Base-by-base conservation (phyloP, 1,140 invertebrate species). In the Apis florea region DNA sequence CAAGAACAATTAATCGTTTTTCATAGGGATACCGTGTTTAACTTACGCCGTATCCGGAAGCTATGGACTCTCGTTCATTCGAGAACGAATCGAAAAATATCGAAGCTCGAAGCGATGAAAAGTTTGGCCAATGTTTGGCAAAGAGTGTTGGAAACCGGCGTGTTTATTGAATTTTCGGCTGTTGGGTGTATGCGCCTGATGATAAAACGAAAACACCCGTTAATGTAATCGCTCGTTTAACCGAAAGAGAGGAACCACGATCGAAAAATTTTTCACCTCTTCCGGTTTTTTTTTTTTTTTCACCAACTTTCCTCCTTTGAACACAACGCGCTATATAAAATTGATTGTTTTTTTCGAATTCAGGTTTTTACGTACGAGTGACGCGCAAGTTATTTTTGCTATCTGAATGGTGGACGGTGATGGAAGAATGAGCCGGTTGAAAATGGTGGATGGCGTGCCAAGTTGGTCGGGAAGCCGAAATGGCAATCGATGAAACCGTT, bases 161-260 rank as follows among this genome's bases (percentile, higher is more conserved):
- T 64, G 17, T 66, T 66, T 64, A 19, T 66, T 17, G n/a, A 66
- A 40, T 40, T 40, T 19, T 21, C 31, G 1, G 21, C 10, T 19
- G 2, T 24, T 5, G 59, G 2, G 58, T 21, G 4, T 2, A 24
- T 13, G 10, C 13, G 12, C 21, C 1, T 24, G 15, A 9, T 26
- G 3, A 66, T 11, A 5, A 40, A 40, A 11, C 24, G n/a, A 15
- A 11, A 6, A 2, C 21, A 6, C 1, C 19, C 0, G 31, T 12
- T 40, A 64, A 64, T 11, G 63, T 13, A 40, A 40, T 66, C 21
- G 10, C 19, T 40, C 21, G 31, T 31, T 40, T 40, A 17, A 31
- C 3, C 31, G 0, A 17, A 2, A 5, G 15, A 2, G 9, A 26
- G 0, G 8, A 17, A 2, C n/a, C n/a, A n/a, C 1, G 3, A 12